Evolutionary conservation across 1,140 invertebrate species (phyloP).

Genomic region (Vanessa tameamea): DNA sequence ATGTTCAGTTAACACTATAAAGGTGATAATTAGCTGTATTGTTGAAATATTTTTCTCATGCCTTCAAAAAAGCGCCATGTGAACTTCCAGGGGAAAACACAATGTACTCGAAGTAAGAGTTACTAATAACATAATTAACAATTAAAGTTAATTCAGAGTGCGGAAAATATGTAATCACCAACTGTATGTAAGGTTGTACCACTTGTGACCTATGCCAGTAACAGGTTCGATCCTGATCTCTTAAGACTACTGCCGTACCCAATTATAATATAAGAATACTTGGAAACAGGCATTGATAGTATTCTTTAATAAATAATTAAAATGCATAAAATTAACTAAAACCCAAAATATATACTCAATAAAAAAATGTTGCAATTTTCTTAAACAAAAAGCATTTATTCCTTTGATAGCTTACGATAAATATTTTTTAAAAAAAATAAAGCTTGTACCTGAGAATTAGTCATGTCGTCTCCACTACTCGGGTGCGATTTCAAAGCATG

Average conservation of each 20-base stretch:
- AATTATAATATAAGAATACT: too few species aligned
- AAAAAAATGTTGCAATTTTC: background rate
- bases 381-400: background rate
- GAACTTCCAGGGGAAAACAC: constrained; percentile 28
- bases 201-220: too few species aligned
- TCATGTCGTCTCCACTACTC: constrained; percentile 70
- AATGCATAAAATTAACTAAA: too few species aligned
- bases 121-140: constrained; percentile 4
- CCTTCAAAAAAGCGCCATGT: constrained; percentile 23
- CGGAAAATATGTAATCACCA: too few species aligned
- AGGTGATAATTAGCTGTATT: constrained; percentile 39
- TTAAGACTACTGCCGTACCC: too few species aligned
- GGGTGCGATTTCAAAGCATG: constrained; percentile 73
- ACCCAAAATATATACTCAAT: too few species aligned
- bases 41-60: constrained; percentile 36
- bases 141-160: background rate
- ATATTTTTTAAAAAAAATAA: constrained; percentile 36
- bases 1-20: constrained; percentile 19
- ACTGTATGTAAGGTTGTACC: too few species aligned
- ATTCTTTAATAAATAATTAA: too few species aligned
- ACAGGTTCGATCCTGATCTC: too few species aligned
- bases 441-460: constrained; percentile 76
- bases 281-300: too few species aligned
- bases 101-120: constrained; percentile 16
- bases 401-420: background rate